Percentiles rank a stretch among this genome's conserved stretches.
These are phyloP conservation scores for Brenthis hecate DNA, from an alignment of 2,888 invertebrate genomes.

Conservation along the genomic window DNA sequence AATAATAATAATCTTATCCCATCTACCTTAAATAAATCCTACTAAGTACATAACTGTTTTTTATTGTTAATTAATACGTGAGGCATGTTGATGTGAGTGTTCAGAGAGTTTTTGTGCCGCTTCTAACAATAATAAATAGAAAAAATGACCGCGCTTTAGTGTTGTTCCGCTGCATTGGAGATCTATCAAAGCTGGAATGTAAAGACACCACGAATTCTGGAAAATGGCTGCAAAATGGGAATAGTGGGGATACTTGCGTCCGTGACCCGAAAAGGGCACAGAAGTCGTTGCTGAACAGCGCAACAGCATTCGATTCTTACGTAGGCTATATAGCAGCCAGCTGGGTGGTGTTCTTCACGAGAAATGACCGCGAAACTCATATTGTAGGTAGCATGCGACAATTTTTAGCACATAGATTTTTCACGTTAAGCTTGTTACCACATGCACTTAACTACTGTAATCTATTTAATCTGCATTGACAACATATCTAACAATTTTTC, in stretches of 20 bases:
- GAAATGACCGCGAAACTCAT: conserved; percentile 64
- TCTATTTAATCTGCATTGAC: background rate
- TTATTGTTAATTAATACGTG: conserved; percentile 37
- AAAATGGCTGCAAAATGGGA: conserved; percentile 38
- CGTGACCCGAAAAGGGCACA: conserved; percentile 62
- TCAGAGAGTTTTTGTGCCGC: conserved; percentile 34
- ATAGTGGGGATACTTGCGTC: conserved; percentile 59
- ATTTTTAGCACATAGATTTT: conserved; percentile 4
- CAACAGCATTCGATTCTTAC: conserved; percentile 73
- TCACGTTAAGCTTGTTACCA: background rate
- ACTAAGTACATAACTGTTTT: background rate
- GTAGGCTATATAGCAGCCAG: conserved; percentile 75
- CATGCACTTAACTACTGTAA: conserved; percentile 12
- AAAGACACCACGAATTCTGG: conserved; percentile 58
- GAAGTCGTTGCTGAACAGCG: conserved; percentile 62
- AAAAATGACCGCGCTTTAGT: conserved; percentile 63
- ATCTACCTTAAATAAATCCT: background rate
- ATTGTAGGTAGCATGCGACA: conserved; percentile 64
- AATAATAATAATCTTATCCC: too few relatives aligned
- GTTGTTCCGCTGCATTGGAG: conserved; percentile 78
- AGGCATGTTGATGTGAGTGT: conserved; percentile 46
- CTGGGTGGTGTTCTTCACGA: conserved; percentile 72
- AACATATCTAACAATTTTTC: conserved; percentile 5
- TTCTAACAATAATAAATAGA: conserved; percentile 30
- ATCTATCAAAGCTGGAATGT: conserved; percentile 70